Base-by-base conservation (phyloP, 2,888 invertebrate genomes). In the Eubasilissa splendida region DNA sequence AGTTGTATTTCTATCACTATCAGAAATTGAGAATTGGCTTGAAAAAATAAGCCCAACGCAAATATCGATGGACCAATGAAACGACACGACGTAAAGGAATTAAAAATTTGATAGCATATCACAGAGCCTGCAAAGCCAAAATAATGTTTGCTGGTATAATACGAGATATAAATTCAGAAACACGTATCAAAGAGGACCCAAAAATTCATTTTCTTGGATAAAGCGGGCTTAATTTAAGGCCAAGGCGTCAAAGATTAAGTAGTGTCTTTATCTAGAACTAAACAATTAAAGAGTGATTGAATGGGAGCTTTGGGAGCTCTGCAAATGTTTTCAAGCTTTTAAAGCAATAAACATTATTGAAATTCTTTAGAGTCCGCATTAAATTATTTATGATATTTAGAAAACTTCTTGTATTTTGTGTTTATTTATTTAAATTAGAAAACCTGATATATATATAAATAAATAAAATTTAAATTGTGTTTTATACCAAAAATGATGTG, bases 231-330 rank as follows among this genome's bases (percentile, higher is more conserved):
- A 65, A 54, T 63, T 53, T 76, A 65, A 65, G 53, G n/a, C 71
- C 33, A 22, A 71, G 78, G 50, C 78, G 70, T 78, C 78, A 63
- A 80, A 80, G 77, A 76, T 80, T 77, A 75, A 80, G 70, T 80
- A 73, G 68, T 31, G 80, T 58, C 70, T 80, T 80, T 80, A 80
- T 76, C 76, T 73, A 33, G 58, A 80, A 76, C 76, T 80, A 70
- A 59, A 80, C 80, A 80, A 80, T 80, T 80, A 80, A 76, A 50
- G 68, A 70, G 77, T 77, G 77, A 77, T 77, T 77, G 77, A 70
- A 52, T 56, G 68, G 50, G 68, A 56, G 68, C 58, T 70, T 77
- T 77, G 54, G 12, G 65, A 65, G 76, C 76, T 76, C 42, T 42
- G 4, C 42, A 42, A 42, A 42, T 42, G 42, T 42, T 42, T 63